Percentiles rank a stretch among this genome's conserved stretches.
Evolutionary conservation across 2,797 vertebrate genomes (phyloP).

Genomic region (Pseudochirops corinnae): DNA sequence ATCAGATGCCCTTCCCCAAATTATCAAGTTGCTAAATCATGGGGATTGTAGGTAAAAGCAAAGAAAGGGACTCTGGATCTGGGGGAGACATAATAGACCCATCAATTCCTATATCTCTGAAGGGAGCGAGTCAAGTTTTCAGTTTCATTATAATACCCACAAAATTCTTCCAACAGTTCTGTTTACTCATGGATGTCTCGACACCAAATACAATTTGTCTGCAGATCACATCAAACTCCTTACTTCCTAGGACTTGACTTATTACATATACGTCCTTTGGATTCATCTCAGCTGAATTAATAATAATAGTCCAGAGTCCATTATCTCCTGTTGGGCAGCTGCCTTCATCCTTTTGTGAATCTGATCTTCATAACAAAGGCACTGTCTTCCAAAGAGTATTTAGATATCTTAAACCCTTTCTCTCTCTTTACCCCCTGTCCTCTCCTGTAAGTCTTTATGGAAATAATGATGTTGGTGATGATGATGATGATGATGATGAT

Average conservation of each 20-base stretch:
- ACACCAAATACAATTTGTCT: slow-evolving; percentile 43
- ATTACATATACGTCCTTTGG: slow-evolving; percentile 24
- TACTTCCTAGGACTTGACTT: slow-evolving; percentile 52
- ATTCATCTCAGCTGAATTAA: slow-evolving; percentile 48
- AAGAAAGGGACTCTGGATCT: not conserved
- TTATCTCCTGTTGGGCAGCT: not conserved
- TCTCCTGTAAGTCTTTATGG: not conserved
- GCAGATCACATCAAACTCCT: slow-evolving; percentile 32
- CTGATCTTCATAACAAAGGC: not conserved
- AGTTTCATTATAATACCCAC: not conserved
- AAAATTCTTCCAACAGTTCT: not conserved
- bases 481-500: not conserved
- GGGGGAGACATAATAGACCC: not conserved
- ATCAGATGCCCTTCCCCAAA: not conserved
- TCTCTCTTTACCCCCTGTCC: not conserved
- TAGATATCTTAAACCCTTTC: not conserved
- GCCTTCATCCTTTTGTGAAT: slow-evolving; percentile 18
- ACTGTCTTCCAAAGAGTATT: not conserved
- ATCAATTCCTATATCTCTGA: not conserved
- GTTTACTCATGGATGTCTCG: not conserved
- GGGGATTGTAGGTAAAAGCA: not conserved
- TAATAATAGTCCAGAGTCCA: slow-evolving; percentile 9
- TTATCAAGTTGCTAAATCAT: not conserved
- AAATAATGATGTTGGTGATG: not conserved
- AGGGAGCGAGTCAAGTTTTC: not conserved